Conservation (phyloP, 2,113 vertebrate genomes). For the Acrocephalus kingi region DNA sequence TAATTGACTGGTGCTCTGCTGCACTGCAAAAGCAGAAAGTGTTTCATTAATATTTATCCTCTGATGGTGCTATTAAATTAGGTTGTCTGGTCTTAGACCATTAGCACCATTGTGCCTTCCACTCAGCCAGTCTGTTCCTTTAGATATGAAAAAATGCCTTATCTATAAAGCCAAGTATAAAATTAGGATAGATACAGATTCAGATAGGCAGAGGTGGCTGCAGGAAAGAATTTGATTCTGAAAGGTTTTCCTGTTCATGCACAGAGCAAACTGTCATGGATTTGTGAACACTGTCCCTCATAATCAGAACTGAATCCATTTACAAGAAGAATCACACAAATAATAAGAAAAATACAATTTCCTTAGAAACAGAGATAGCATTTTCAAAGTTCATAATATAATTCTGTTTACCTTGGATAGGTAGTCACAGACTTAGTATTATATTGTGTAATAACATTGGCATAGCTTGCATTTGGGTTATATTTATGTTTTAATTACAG, state of each 20-base stretch:
- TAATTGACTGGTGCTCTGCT: not conserved
- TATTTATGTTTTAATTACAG: not conserved
- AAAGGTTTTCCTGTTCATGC: not conserved
- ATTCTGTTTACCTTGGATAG: not conserved
- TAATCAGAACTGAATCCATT: not conserved
- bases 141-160: not conserved
- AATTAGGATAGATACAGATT: not conserved
- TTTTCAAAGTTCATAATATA: not conserved
- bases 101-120: not conserved
- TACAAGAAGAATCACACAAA: not conserved
- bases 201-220: not conserved
- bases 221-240: not conserved
- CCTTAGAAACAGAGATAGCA: not conserved
- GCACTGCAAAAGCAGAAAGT: not conserved
- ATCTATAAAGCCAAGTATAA: not conserved
- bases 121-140: not conserved
- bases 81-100: not conserved
- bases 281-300: not conserved
- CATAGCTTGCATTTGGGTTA: not conserved
- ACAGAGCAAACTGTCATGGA: not conserved
- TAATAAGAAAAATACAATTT: constrained; percentile 3
- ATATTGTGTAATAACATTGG: not conserved
- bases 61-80: not conserved
- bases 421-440: not conserved
- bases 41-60: not conserved